Conservation (phyloP, 2,888 invertebrate genomes). For the Trichopria drosophilae region DNA sequence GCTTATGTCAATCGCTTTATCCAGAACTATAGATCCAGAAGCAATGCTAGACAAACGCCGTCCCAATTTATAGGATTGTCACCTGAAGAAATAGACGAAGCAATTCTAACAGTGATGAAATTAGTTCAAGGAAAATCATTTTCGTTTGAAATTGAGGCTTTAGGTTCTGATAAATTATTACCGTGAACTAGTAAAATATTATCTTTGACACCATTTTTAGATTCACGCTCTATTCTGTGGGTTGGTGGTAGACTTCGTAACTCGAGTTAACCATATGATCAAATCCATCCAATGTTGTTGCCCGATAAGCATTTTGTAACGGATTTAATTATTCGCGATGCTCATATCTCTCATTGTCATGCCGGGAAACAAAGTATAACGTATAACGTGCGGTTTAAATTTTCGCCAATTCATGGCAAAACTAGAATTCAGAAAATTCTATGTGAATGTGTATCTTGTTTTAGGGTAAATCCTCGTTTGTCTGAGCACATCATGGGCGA, state of each 20-base stretch:
- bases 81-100: conserved; percentile 1
- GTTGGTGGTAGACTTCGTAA: neutral
- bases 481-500: no score
- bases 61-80: neutral
- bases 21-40: conserved; percentile 8
- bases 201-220: conserved; percentile 5
- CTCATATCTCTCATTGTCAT: conserved; percentile 6
- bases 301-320: conserved; percentile 14
- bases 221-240: neutral
- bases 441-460: no score
- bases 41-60: neutral
- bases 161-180: neutral
- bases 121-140: conserved; percentile 2
- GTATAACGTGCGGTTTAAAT: conserved; percentile 9
- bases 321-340: conserved; percentile 4
- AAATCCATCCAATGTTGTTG: conserved; percentile 3
- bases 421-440: conserved; percentile 1
- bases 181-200: neutral
- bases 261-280: neutral
- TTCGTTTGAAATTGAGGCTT: neutral
- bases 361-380: conserved; percentile 6
- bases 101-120: neutral
- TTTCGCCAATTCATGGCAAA: conserved; percentile 13
- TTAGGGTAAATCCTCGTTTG: conserved; percentile 27
- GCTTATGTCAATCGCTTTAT: no score